Conservation (phyloP, 2,113 vertebrate genomes). For the Spermophilus dauricus region DNA sequence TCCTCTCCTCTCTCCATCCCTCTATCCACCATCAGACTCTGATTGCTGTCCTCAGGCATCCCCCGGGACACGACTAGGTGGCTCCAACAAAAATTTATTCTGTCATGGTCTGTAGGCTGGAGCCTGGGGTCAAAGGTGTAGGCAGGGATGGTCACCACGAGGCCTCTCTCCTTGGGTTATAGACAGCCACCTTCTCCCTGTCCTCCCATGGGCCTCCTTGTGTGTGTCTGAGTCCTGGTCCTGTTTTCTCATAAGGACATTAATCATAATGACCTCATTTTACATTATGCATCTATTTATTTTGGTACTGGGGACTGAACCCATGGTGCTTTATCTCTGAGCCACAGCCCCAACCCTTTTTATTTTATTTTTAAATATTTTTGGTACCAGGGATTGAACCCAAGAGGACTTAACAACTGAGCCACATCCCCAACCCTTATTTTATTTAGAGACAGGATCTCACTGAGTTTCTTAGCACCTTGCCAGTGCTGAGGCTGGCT, state of each 20-base stretch:
- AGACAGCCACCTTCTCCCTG: neutral
- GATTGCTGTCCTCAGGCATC: neutral
- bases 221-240: neutral
- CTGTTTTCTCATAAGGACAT: neutral
- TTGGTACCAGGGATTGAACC: neutral
- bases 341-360: too few relatives aligned
- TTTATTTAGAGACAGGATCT: too few relatives aligned
- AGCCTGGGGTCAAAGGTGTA: neutral
- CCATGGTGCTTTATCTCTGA: neutral
- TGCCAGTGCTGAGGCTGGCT: too few relatives aligned
- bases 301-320: neutral
- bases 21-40: too few relatives aligned
- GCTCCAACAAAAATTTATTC: too few relatives aligned
- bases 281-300: too few relatives aligned
- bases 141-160: neutral
- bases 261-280: too few relatives aligned
- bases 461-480: too few relatives aligned
- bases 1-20: neutral
- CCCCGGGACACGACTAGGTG: too few relatives aligned
- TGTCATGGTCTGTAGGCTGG: neutral
- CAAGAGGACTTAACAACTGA: neutral
- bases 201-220: neutral
- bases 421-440: too few relatives aligned
- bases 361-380: too few relatives aligned
- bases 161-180: neutral